These are phyloP conservation scores for Meandrina meandrites DNA, from an alignment of 92 coral and sea anemone species.

Conservation along the genomic window DNA sequence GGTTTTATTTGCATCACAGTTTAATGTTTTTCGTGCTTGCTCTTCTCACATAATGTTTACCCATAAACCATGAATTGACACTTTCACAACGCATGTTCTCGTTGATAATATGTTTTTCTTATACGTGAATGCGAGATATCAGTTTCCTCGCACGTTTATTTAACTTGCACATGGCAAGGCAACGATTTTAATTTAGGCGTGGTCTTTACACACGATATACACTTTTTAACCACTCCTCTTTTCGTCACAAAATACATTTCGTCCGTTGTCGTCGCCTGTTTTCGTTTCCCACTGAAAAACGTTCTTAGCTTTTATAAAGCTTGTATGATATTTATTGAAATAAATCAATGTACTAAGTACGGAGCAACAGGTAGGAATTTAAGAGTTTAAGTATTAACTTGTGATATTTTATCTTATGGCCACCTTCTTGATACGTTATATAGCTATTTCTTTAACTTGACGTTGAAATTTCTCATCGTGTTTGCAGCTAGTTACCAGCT, in stretches of 20 bases:
- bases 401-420: neutral
- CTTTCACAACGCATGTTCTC: neutral
- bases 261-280: neutral
- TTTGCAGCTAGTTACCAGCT: slow-evolving; percentile 43
- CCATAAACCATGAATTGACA: too few relatives aligned
- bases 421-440: neutral
- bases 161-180: neutral
- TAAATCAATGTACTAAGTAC: too few relatives aligned
- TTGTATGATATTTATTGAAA: too few relatives aligned
- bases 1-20: too few relatives aligned
- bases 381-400: too few relatives aligned
- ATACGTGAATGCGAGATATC: too few relatives aligned
- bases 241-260: neutral
- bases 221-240: neutral
- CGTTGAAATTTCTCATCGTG: neutral
- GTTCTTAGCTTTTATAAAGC: neutral
- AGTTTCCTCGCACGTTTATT: too few relatives aligned
- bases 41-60: neutral
- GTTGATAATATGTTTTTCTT: neutral
- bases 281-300: neutral
- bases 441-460: neutral
- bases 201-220: neutral
- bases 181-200: neutral
- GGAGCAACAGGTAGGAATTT: too few relatives aligned
- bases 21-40: too few relatives aligned